A percentile compares a stretch with the other conserved stretches of the same genome.
Conservation (phyloP, 37 sponge, comb jelly and placozoan species). For the Eunapius fragilis region DNA sequence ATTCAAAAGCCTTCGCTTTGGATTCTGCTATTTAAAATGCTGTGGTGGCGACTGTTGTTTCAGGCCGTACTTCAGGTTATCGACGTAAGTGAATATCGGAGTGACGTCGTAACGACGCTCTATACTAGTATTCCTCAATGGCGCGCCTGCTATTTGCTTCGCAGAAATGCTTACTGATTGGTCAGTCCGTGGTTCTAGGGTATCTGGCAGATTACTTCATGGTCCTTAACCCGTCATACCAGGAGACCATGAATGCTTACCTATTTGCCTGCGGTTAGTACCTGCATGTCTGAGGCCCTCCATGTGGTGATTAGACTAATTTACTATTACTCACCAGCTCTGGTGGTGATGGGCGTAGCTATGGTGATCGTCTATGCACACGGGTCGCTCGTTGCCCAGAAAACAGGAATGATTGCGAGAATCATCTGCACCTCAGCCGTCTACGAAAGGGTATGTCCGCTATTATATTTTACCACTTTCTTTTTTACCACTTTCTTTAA, state of each 20-base stretch:
- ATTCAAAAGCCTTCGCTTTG: background rate
- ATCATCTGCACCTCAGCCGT: constrained; percentile 58
- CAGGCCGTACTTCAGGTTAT: background rate
- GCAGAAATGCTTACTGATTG: constrained; percentile 1
- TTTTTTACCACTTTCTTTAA: background rate
- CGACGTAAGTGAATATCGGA: background rate
- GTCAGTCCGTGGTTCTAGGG: background rate
- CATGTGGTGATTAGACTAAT: background rate
- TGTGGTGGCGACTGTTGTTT: background rate
- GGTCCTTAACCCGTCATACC: background rate
- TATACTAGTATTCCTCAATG: too few relatives aligned
- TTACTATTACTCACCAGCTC: constrained; percentile 6
- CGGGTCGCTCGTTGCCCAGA: constrained; percentile 27
- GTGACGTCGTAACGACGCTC: too few relatives aligned
- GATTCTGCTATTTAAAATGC: background rate
- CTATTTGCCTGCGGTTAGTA: background rate
- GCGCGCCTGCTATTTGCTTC: background rate
- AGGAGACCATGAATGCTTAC: background rate
- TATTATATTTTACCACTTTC: background rate
- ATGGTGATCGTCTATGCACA: constrained; percentile 36
- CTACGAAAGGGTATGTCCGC: constrained; percentile 50
- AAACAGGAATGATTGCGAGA: constrained; percentile 47
- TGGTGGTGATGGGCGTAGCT: constrained; percentile 12
- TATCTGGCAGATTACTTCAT: background rate
- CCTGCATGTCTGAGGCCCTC: background rate